These are phyloP conservation scores for Solenopsis fugax DNA, from an alignment of 1,140 invertebrate species.

Conservation along the genomic window DNA sequence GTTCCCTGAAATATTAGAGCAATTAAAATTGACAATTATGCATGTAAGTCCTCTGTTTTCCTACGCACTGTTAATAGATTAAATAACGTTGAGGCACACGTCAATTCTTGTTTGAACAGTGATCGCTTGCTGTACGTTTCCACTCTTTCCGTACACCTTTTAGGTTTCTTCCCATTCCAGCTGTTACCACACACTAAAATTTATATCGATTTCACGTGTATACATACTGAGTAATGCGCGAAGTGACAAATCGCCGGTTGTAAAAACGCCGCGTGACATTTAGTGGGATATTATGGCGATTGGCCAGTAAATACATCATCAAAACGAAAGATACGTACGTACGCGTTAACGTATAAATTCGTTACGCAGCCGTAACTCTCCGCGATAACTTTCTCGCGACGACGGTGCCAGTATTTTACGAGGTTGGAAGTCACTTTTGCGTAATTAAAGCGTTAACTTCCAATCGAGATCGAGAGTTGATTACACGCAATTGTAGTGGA, in stretches of 20 bases:
- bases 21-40: constrained; percentile 1
- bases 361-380: background rate
- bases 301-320: constrained; percentile 45
- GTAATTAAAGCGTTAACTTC: constrained; percentile 13
- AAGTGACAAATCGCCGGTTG: constrained; percentile 24
- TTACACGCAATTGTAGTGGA: background rate
- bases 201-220: background rate
- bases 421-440: background rate
- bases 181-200: background rate
- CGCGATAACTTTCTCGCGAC: constrained; percentile 4
- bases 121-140: background rate
- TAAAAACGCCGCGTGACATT: constrained; percentile 45
- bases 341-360: constrained; percentile 20
- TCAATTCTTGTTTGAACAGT: background rate
- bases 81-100: background rate
- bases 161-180: background rate
- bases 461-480: background rate
- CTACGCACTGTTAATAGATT: background rate
- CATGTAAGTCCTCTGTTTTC: background rate
- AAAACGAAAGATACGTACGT: constrained; percentile 21
- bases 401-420: background rate
- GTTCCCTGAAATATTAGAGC: background rate
- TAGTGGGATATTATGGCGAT: constrained; percentile 29
- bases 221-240: constrained; percentile 3
- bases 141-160: background rate